phyloP scores from a whole-genome alignment of 2,888 invertebrate genomes.

The Apamea crenata region DNA sequence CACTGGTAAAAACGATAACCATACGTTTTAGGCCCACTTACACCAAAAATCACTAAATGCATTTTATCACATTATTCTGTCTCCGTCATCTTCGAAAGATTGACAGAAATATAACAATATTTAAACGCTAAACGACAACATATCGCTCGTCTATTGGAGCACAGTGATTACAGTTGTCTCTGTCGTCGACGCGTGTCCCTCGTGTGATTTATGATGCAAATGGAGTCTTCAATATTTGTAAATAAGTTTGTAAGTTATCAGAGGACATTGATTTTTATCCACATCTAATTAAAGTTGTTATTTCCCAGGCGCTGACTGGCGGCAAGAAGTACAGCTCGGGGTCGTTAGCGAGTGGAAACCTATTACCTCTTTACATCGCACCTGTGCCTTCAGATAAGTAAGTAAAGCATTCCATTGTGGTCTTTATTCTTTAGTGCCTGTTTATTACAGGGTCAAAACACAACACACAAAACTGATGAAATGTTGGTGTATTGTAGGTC shows the following conservation, averaged over 20 bases:
- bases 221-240: neutral
- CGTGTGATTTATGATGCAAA: too few species aligned
- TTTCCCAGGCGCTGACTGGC: slow-evolving; percentile 91
- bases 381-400: slow-evolving; percentile 96
- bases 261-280: neutral
- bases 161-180: too few species aligned
- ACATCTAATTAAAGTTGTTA: neutral
- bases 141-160: too few species aligned
- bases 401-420: slow-evolving; percentile 71
- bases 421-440: neutral
- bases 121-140: too few species aligned
- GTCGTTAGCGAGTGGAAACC: slow-evolving; percentile 90
- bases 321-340: slow-evolving; percentile 94
- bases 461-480: neutral
- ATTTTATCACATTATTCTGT: neutral
- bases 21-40: too few species aligned
- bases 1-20: slow-evolving; percentile 72
- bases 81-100: neutral
- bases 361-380: slow-evolving; percentile 94
- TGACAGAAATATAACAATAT: too few species aligned
- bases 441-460: neutral
- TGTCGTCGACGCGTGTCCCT: too few species aligned
- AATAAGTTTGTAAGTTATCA: neutral
- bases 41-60: neutral
- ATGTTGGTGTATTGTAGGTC: neutral